Evolutionary conservation across 2,888 invertebrate genomes (phyloP).

Genomic region (Pterostichus madidus): DNA sequence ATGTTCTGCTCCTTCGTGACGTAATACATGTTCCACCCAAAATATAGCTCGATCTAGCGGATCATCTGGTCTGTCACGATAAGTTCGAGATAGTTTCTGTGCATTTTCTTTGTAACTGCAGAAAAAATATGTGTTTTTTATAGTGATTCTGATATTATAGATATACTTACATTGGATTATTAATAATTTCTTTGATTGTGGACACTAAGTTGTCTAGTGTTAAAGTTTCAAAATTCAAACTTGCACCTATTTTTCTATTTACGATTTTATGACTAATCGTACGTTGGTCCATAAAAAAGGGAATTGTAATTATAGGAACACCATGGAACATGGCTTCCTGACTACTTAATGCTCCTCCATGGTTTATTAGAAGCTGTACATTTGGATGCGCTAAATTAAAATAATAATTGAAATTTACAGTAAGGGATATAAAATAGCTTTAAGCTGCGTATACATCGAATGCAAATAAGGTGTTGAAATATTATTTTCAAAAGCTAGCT

Average conservation of each 20-base stretch:
- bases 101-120: constrained; percentile 69
- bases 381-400: constrained; percentile 69
- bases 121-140: background rate
- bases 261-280: constrained; percentile 72
- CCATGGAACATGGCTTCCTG: constrained; percentile 71
- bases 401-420: background rate
- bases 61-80: constrained; percentile 69
- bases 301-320: constrained; percentile 71
- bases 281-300: constrained; percentile 73
- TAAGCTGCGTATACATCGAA: too few relatives aligned
- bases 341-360: constrained; percentile 71
- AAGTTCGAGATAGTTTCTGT: constrained; percentile 68
- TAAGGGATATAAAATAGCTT: too few relatives aligned
- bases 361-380: constrained; percentile 70
- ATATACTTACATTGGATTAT: constrained; percentile 69
- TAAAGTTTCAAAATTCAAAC: constrained; percentile 69
- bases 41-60: constrained; percentile 68
- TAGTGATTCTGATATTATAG: too few relatives aligned
- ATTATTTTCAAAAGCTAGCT: too few relatives aligned
- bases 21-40: constrained; percentile 68
- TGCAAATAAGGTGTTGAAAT: too few relatives aligned
- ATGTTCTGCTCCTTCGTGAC: constrained; percentile 45
- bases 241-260: constrained; percentile 70
- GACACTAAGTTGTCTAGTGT: constrained; percentile 68
- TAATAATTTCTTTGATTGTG: constrained; percentile 70